Evolutionary conservation across 2,888 invertebrate species (phyloP), one percentile per base, ranked within the genome.

Genomic region (Mythimna pallens): DNA sequence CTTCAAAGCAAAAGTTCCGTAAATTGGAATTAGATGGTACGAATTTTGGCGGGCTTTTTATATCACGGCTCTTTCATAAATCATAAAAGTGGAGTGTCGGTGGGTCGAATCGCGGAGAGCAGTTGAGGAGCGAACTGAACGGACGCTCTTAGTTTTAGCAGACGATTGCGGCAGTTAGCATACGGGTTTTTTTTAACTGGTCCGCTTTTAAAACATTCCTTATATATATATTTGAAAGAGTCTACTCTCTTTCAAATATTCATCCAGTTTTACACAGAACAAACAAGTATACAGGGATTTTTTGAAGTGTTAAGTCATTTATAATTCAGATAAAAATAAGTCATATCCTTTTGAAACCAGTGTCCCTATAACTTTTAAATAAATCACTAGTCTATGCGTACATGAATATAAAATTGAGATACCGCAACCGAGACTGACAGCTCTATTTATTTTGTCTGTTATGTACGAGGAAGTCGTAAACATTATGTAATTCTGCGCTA

Each of bases 1-100:
- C 81, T 86, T 84, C 78, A 84, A 82, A 80, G 86, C 64, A 65
- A 86, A 86, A 87, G 78, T 85, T 83, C 54, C 76, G 65, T 84
- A 81, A 86, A 84, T 87, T 82, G 70, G 82, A 78, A 86, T 86
- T 81, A 84, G 72, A 78, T 73, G 74, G 70, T 80, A 83, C 69
- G 73, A 81, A 66, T 78, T 81, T 70, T 80, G 74, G 64, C 74
- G 64, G 65, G 78, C 22, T 80, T 81, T 75, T 78, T 78, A 71
- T 78, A 47, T 47, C 69, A 65, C 70, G 62, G 64, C 54, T 64
- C 58, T 73, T 78, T 69, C 72, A 77, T 83, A 80, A 78, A 80
- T 86, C 75, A 70, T 80, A 77, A 75, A 81, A 80, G 62, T 69
- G 59, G 63, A 78, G 74, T 70, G 66, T 68, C 34, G 40, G 61